Evolutionary conservation across 2,888 invertebrate genomes (phyloP).

Genomic region (Polymixis flavicincta): DNA sequence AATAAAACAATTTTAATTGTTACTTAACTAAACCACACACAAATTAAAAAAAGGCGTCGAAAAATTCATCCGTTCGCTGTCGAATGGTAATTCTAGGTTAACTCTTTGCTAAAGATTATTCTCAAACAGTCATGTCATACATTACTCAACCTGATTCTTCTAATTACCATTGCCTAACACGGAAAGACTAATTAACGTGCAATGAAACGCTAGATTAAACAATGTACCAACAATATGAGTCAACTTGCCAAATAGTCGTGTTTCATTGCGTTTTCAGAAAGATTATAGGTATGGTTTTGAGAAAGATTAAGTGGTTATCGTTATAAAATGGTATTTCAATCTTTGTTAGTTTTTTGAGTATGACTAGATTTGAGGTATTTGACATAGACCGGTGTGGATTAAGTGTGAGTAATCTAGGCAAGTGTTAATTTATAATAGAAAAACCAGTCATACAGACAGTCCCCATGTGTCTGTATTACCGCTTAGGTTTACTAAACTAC

Average conservation of each 20-base stretch:
- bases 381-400: too few species aligned
- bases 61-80: too few species aligned
- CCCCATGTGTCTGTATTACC: too few species aligned
- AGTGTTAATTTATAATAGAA: background rate
- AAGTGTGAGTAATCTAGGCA: background rate
- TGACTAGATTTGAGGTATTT: background rate
- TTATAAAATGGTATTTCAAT: background rate
- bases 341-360: background rate
- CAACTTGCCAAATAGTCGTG: conserved; percentile 28
- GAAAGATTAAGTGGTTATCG: conserved; percentile 18
- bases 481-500: background rate
- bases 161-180: conserved; percentile 46
- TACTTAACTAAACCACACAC: too few species aligned
- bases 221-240: conserved; percentile 18
- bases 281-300: conserved; percentile 10
- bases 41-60: too few species aligned
- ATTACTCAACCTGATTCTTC: conserved; percentile 31
- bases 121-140: conserved; percentile 1
- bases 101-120: conserved; percentile 6
- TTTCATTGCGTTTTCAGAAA: conserved; percentile 22
- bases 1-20: too few species aligned
- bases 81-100: background rate
- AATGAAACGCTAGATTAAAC: conserved; percentile 49
- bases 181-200: conserved; percentile 25
- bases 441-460: too few species aligned